phyloP scores from a whole-genome alignment of 2,113 vertebrate genomes.

The Bos taurus region ARS-UCD2.0 NC_037347.1:3889001-3889500 shows the following conservation, averaged over 20 bases:
- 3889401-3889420: background rate
- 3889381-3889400: background rate
- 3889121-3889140: accelerated
- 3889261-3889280: background rate
- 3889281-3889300: background rate
- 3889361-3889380: background rate
- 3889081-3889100: background rate
- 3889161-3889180: background rate
- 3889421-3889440: background rate
- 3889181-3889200: background rate
- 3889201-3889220: background rate
- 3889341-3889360: background rate
- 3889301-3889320: background rate
- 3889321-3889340: background rate
- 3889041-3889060: too few species aligned
- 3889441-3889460: background rate
- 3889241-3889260: background rate
- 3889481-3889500: background rate
- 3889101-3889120: background rate
- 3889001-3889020: slow-evolving; percentile 78
- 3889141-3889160: background rate
- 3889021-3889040: background rate
- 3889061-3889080: background rate
- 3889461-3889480: background rate
- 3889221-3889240: background rate